Percentiles rank a stretch among this genome's conserved stretches.
Evolutionary conservation across 1,140 invertebrate species (phyloP).

Genomic region (Lasaia peninsularis): DNA sequence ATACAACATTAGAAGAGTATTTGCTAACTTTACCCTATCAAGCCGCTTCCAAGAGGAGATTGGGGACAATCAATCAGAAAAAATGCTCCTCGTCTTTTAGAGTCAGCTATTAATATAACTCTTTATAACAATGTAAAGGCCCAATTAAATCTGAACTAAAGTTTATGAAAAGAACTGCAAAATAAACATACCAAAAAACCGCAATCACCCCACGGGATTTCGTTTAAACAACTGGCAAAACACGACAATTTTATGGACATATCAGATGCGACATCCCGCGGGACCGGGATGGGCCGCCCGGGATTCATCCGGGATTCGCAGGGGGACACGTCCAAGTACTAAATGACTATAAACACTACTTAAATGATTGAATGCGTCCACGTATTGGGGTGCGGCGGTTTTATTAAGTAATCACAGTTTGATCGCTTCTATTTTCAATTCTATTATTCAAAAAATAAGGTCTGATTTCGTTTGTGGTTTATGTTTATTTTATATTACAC

Average conservation of each 20-base stretch:
- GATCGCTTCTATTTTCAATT: slow-evolving; percentile 11
- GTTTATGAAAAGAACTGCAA: not conserved
- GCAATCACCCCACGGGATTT: not conserved
- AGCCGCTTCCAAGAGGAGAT: no score
- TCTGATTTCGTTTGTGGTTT: slow-evolving; percentile 15
- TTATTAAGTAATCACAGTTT: slow-evolving; percentile 26
- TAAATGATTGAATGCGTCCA: slow-evolving; percentile 5
- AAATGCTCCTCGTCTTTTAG: no score
- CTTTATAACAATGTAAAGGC: no score
- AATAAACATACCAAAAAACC: not conserved
- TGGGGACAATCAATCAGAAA: no score
- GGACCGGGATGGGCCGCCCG: slow-evolving; percentile 15
- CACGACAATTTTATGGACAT: slow-evolving; percentile 9
- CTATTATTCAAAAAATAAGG: slow-evolving; percentile 18
- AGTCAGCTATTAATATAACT: no score
- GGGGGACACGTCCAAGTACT: slow-evolving; percentile 5
- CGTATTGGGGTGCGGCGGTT: slow-evolving; percentile 25
- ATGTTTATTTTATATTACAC: not conserved
- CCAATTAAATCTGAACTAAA: no score
- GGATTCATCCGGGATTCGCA: slow-evolving; percentile 1
- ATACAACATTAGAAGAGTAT: no score
- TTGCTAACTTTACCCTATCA: no score
- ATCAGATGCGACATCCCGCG: slow-evolving; percentile 22
- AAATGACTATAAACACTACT: slow-evolving; percentile 9
- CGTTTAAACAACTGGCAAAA: slow-evolving; percentile 3